Evolutionary conservation across 1,140 invertebrate genomes (phyloP), one percentile per base, ranked within the genome.

Genomic region (Epicauta chinensis): DNA sequence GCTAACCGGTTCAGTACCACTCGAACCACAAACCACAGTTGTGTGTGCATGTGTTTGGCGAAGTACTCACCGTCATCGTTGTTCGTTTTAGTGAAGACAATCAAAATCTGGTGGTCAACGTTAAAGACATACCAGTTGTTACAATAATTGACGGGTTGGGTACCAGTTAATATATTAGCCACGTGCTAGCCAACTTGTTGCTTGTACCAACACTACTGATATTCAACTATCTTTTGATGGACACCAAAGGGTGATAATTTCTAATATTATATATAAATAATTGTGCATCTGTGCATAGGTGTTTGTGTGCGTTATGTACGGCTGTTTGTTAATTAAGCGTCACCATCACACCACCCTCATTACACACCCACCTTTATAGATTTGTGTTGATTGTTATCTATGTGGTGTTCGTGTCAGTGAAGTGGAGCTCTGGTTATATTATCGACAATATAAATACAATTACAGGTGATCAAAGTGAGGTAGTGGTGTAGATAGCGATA

Each of bases 401-500:
- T n/a, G 48, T 29, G 37, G 48, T 41, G 48, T 41, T 42, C 29
- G 48, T 51, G 48, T 40, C 34, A 38, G 38, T 35, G 38, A 17
- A 13, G 38, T 41, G 34, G 15, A 35, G 40, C 7, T 23, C 23
- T 23, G 7, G 23, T 23, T 23, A 32, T 48, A 55, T 54, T 53
- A 53, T 58, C 46, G 49, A 56, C 49, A 52, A 48, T 37, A 47
- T 46, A 47, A 55, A 56, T 56, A 47, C 30, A 53, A 62, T 59
- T 57, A 58, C 12, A 17, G 38, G 39, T 45, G 53, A 61, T 61
- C 59, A 61, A 61, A 61, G 59, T 56, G 56, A 58, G 38, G 53
- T 56, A 23, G 56, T 56, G 38, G 53, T 56, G 49, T 39, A 59
- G 42, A 58, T 60, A 52, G 53, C 61, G 61, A 57, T 60, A 62